Evolutionary conservation across 2,888 invertebrate genomes (phyloP).

Genomic region (Mythimna lalbum): DNA sequence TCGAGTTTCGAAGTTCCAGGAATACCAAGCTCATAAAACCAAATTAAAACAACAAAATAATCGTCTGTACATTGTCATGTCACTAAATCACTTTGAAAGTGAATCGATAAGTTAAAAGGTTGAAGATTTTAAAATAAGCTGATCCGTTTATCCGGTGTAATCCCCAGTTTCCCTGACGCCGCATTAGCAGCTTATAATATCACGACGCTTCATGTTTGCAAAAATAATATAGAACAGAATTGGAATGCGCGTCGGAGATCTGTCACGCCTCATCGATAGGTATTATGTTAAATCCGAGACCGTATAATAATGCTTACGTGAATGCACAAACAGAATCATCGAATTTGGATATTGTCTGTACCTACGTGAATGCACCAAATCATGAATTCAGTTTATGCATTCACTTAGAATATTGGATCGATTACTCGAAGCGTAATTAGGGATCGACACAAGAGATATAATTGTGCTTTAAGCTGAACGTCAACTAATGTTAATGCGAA

Average conservation of each 20-base stretch:
- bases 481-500: conserved; percentile 29
- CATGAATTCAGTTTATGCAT: conserved; percentile 5
- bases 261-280: conserved; percentile 22
- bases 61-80: background rate
- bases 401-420: conserved; percentile 10
- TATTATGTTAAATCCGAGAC: conserved; percentile 37
- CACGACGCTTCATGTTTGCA: conserved; percentile 20
- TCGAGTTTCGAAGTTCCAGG: conserved; percentile 10
- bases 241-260: conserved; percentile 19
- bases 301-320: background rate
- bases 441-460: conserved; percentile 1
- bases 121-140: conserved; percentile 22
- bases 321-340: conserved; percentile 13
- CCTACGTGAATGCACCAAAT: conserved; percentile 8
- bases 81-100: background rate
- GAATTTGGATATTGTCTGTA: background rate
- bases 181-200: conserved; percentile 30
- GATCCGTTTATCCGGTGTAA: conserved; percentile 1
- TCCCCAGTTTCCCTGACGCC: conserved; percentile 18
- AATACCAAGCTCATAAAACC: conserved; percentile 10
- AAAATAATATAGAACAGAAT: conserved; percentile 36
- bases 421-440: conserved; percentile 22
- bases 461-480: conserved; percentile 16
- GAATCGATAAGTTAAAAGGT: background rate
- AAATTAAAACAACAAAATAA: background rate